Evolutionary conservation across 2,888 invertebrate species (phyloP), one percentile per base, ranked within the genome.

Genomic region (Leucozona laternaria): DNA sequence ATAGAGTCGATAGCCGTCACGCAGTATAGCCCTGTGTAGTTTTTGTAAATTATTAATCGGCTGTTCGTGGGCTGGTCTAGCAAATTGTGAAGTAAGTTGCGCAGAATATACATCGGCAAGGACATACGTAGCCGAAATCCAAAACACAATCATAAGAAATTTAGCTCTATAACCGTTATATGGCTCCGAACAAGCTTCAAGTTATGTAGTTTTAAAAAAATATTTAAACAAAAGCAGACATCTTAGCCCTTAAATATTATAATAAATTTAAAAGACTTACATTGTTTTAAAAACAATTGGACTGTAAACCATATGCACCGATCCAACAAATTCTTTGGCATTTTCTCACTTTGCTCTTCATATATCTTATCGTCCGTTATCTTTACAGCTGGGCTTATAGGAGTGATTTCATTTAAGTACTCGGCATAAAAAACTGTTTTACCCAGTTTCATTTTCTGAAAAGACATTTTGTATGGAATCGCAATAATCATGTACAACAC

Each of bases 51-150:
- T 95, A 55, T 95, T 92, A 34, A 96, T 95, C 0, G 96, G 95
- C 50, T 93, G 93, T 90, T 96, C 96, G 89, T 95, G 93, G 0
- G 96, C 95, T 3, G 96, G 96, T 66, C 95, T 93, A 0, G 96
- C 96, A 78, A 96, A 93, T 28, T 96, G 93, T 4, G 96, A 96
- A 11, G 96, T 96, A 84, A 96, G 91, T 91, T 96, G 96, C 0
- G 96, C 96, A 0, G 96, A 96, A 90, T 96, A 96, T 93, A 96
- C 95, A 91, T 96, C 96, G 0, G 95, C 96, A 64, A 96, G 95
- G 5, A 96, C 96, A 90, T 96, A 96, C 0, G 96, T 96, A 2
- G 96, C 95, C 34, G 95, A 95, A n/a, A 96, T 93, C 68, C 96
- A 96, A 60, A 96, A 94, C 4, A 96, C 92, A 34, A 95, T 95